Evolutionary conservation across 2,113 vertebrate species (phyloP).

Genomic region (Brienomyrus brachyistius): DNA sequence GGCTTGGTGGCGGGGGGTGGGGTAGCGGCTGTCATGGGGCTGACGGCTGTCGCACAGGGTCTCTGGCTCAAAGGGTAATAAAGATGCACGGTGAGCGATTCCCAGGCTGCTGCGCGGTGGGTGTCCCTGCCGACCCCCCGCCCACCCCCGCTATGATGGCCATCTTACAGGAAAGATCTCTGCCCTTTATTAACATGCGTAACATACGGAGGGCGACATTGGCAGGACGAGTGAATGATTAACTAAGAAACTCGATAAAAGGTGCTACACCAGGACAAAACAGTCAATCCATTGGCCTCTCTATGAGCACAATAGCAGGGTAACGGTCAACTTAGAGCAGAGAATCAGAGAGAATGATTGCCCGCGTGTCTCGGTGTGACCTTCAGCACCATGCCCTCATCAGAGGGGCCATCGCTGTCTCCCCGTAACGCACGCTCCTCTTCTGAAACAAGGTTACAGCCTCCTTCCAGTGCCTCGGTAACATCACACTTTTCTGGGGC

Average conservation of each 20-base stretch:
- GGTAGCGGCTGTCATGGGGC: background rate
- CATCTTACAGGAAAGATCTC: background rate
- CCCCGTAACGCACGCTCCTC: background rate
- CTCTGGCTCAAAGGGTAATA: background rate
- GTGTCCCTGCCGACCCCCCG: background rate
- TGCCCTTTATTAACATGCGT: background rate
- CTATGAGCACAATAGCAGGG: background rate
- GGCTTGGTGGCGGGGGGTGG: background rate
- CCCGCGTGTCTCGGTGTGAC: background rate
- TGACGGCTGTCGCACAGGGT: background rate
- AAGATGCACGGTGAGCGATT: background rate
- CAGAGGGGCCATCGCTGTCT: background rate
- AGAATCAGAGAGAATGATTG: background rate
- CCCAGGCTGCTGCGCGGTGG: background rate
- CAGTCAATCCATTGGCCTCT: background rate
- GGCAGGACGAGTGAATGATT: background rate
- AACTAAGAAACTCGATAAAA: slow-evolving; percentile 1
- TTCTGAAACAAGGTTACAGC: slow-evolving; percentile 29
- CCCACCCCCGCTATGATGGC: background rate
- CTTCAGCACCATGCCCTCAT: background rate
- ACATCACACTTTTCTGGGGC: slow-evolving; percentile 39
- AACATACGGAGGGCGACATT: background rate
- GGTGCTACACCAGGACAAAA: background rate
- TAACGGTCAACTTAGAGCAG: background rate
- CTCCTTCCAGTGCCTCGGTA: slow-evolving; percentile 23